These are phyloP conservation scores for Tigriopus japonicus DNA, from an alignment of 1,140 invertebrate species.

Conservation along the genomic window DNA sequence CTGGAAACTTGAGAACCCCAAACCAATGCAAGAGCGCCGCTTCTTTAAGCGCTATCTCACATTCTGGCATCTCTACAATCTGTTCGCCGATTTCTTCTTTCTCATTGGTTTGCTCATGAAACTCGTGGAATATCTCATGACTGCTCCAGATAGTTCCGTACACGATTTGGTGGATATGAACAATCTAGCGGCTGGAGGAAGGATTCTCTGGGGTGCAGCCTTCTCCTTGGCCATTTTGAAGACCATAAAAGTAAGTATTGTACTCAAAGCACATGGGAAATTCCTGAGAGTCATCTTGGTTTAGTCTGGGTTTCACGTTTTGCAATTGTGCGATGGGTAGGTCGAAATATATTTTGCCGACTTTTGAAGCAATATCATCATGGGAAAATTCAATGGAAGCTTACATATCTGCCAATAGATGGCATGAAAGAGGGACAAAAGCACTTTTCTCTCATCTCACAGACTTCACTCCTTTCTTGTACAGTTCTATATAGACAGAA, in stretches of 20 bases:
- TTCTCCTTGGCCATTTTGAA: conserved; percentile 5
- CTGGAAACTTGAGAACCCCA: not conserved
- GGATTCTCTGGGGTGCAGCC: conserved; percentile 7
- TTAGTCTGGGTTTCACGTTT: too few relatives aligned
- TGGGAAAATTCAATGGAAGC: too few relatives aligned
- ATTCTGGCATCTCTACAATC: conserved; percentile 5
- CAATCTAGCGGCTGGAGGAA: not conserved
- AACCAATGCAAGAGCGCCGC: not conserved
- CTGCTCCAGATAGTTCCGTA: too few relatives aligned
- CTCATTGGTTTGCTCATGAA: conserved; percentile 4
- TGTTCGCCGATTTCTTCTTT: conserved; percentile 1
- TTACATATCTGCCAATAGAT: too few relatives aligned
- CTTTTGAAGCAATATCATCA: too few relatives aligned
- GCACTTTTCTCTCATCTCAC: too few relatives aligned
- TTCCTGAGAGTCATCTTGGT: not conserved
- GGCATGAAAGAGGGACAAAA: too few relatives aligned
- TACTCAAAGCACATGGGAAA: not conserved
- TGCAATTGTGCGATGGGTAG: too few relatives aligned
- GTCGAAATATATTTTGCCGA: too few relatives aligned
- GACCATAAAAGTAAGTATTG: conserved; percentile 6
- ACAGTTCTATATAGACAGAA: too few relatives aligned
- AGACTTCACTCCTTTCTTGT: too few relatives aligned
- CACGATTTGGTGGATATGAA: not conserved
- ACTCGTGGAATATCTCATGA: not conserved
- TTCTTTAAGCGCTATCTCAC: not conserved